Conservation (phyloP, 2,888 invertebrate genomes). For the Galeruca laticollis region DNA sequence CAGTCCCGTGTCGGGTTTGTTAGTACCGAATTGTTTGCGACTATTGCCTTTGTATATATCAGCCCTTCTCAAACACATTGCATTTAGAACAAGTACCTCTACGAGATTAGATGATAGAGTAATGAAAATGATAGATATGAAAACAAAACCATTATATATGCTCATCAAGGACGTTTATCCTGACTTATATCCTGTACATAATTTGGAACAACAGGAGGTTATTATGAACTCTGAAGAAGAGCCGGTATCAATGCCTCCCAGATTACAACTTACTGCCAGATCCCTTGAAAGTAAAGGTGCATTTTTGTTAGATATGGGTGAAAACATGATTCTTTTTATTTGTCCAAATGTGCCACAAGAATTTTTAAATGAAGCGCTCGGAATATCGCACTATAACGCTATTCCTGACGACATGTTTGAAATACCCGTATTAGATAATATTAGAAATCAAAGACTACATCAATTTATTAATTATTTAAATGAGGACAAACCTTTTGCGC, state of each 20-base stretch:
- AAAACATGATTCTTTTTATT: constrained; percentile 84
- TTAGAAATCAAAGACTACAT: constrained; percentile 80
- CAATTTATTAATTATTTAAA: constrained; percentile 86
- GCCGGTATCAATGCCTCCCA: constrained; percentile 75
- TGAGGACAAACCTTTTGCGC: constrained; percentile 84
- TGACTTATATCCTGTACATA: constrained; percentile 89
- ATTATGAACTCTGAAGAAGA: constrained; percentile 61
- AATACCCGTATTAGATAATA: constrained; percentile 82
- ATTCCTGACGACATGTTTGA: constrained; percentile 83
- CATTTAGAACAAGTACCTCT: constrained; percentile 89
- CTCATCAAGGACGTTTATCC: constrained; percentile 92
- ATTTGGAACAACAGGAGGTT: constrained; percentile 68
- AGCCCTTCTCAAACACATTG: constrained; percentile 89
- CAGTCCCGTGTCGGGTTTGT: constrained; percentile 72
- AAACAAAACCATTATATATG: constrained; percentile 83
- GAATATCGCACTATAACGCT: constrained; percentile 78
- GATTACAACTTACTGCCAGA: constrained; percentile 88
- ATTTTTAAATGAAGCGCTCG: constrained; percentile 83
- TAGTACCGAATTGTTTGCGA: constrained; percentile 82
- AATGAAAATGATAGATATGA: constrained; percentile 93
- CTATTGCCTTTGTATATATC: constrained; percentile 90
- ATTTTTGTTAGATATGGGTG: constrained; percentile 91
- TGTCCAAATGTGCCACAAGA: constrained; percentile 82
- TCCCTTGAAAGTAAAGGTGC: constrained; percentile 87
- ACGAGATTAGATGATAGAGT: constrained; percentile 94